Base-by-base conservation (phyloP, 2,113 vertebrate species). In the Melanotaenia duboulayi region DNA sequence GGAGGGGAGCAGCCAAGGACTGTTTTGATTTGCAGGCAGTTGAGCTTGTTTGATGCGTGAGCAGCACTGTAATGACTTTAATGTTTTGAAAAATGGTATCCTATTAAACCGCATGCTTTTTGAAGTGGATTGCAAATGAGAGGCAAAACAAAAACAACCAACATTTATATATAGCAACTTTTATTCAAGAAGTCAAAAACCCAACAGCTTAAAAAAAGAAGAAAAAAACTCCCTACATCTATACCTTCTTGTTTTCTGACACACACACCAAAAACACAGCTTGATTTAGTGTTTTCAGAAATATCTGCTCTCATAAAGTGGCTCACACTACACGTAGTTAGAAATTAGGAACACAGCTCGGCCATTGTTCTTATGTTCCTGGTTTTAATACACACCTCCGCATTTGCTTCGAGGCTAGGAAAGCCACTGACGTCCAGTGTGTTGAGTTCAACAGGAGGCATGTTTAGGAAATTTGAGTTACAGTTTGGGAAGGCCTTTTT, bases 101-200 rank as follows among this genome's bases (percentile, higher is more conserved):
- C 23, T 10, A 1, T 61, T 37, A 44, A 37, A 42, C n/a, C 23
- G 9, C 3, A n/a, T 54, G 42, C 22, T 39, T 14, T 65, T 23
- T 59, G 1, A 58, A 51, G 13, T 19, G 10, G 25, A 51, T 1
- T 14, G 12, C 0, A 0, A 17, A 48, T 55, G n/a, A n/a, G 22
- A 71, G 61, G n/a, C n/a, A 42, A 7, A 20, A 58, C 23, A 44
- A 2, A 59, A 2, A 63, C 4, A 40, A 22, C 20, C 11, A 11
- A 24, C 66, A 9, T 80, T 65, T 74, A 71, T 48, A 62, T 73
- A 63, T 59, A 73, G 58, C 49, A 67, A 80, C 20, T 71, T 93
- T 93, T 89, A 91, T 91, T 93, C 67, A 88, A 90, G 28, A 56
- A 78, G 86, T 90, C 78, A 76, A 83, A 90, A 89, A 51, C 44